Conservation (phyloP, 1,140 invertebrate genomes). For the Drosophila seguyi region DNA sequence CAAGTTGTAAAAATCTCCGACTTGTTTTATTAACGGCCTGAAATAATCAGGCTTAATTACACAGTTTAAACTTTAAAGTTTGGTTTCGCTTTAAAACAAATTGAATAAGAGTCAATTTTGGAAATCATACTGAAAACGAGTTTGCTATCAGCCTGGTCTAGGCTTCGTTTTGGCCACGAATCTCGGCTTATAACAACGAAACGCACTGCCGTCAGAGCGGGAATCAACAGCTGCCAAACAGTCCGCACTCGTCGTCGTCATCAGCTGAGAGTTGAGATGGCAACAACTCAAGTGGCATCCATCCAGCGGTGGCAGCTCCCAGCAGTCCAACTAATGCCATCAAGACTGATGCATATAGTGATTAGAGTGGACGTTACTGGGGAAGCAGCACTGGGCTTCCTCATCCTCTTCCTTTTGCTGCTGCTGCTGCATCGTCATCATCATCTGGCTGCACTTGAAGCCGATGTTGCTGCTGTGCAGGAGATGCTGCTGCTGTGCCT, state of each 20-base stretch:
- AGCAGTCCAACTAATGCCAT: slow-evolving; percentile 79
- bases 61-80: slow-evolving; percentile 11
- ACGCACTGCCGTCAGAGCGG: slow-evolving; percentile 21
- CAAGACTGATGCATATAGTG: slow-evolving; percentile 81
- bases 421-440: slow-evolving; percentile 39
- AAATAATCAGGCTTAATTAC: slow-evolving; percentile 6
- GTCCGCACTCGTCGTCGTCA: slow-evolving; percentile 41
- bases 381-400: slow-evolving; percentile 29
- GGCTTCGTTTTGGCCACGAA: neutral
- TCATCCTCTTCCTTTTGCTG: slow-evolving; percentile 5
- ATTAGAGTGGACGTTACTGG: slow-evolving; percentile 76
- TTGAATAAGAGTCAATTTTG: neutral
- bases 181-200: slow-evolving; percentile 14
- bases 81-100: slow-evolving; percentile 4
- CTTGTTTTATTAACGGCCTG: slow-evolving; percentile 5
- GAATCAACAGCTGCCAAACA: slow-evolving; percentile 70
- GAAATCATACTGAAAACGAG: neutral
- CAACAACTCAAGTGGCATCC: slow-evolving; percentile 72
- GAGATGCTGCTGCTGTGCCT: slow-evolving; percentile 23
- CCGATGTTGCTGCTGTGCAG: slow-evolving; percentile 34
- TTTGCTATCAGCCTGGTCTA: neutral
- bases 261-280: slow-evolving; percentile 60
- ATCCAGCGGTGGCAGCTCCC: slow-evolving; percentile 43
- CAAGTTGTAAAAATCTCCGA: slow-evolving; percentile 20
- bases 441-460: slow-evolving; percentile 38